Percentiles rank a stretch among this genome's conserved stretches.
Conservation (phyloP, 92 coral and sea anemone species). For the Epizoanthus scotinus region DNA sequence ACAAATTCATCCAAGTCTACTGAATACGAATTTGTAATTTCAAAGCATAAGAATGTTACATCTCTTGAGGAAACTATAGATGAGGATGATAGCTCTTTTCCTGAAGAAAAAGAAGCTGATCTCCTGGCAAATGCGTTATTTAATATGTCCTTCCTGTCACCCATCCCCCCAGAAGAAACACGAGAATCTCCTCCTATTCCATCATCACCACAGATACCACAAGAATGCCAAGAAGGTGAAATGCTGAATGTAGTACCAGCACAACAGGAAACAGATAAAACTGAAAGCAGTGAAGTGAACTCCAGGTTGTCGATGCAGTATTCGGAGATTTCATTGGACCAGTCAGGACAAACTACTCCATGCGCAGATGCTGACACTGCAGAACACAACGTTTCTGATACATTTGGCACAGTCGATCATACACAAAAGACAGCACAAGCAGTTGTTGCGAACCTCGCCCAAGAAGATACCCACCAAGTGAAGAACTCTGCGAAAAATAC, state of each 20-base stretch:
- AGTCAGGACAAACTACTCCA: too few relatives aligned
- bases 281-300: too few relatives aligned
- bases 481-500: neutral
- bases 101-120: constrained; percentile 22
- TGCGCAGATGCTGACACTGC: too few relatives aligned
- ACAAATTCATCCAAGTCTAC: constrained; percentile 2
- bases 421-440: too few relatives aligned
- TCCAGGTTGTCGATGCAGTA: too few relatives aligned
- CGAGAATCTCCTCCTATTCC: constrained; percentile 74
- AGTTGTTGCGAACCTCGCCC: neutral
- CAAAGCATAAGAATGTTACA: neutral
- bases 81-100: neutral
- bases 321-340: too few relatives aligned
- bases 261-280: too few relatives aligned
- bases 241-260: too few relatives aligned
- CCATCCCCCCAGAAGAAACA: constrained; percentile 27
- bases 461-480: neutral
- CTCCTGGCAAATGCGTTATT: constrained; percentile 72
- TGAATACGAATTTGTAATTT: neutral
- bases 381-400: too few relatives aligned
- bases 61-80: neutral
- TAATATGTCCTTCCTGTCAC: constrained; percentile 82
- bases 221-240: neutral
- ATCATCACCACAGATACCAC: constrained; percentile 48
- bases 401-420: too few relatives aligned